Percentiles rank a stretch among this genome's conserved stretches.
Conservation (phyloP, 1,140 invertebrate genomes). For the Ditylenchus dipsaci region DNA sequence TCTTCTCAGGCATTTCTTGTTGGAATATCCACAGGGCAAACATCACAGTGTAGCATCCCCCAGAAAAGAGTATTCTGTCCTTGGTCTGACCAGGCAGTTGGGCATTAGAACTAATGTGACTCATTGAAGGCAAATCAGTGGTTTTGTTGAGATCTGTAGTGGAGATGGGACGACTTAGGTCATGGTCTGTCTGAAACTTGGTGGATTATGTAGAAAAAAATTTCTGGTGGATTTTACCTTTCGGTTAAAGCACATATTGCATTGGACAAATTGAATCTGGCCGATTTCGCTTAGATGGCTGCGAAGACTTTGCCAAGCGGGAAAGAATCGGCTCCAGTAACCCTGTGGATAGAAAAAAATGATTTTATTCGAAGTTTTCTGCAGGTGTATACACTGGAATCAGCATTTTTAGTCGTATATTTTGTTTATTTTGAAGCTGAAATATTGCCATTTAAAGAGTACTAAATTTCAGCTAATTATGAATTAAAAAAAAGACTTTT, state of each 20-base stretch:
- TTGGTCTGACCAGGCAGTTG: neutral
- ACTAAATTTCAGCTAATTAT: too few species aligned
- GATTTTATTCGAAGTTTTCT: too few species aligned
- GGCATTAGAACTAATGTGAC: too few species aligned
- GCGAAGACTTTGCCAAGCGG: constrained; percentile 11
- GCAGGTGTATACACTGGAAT: too few species aligned
- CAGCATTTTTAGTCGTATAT: too few species aligned
- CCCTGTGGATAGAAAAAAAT: constrained; percentile 8
- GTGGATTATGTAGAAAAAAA: neutral
- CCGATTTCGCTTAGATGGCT: neutral
- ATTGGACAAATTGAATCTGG: constrained; percentile 7
- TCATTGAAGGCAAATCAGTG: too few species aligned
- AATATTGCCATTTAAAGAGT: too few species aligned
- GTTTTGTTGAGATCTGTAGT: too few species aligned
- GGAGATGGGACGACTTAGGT: too few species aligned
- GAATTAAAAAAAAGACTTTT: too few species aligned
- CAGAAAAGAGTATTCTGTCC: constrained; percentile 2
- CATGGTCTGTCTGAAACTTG: too few species aligned
- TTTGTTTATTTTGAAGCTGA: too few species aligned
- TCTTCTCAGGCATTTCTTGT: constrained; percentile 2
- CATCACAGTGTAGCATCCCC: constrained; percentile 2
- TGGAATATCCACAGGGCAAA: constrained; percentile 15
- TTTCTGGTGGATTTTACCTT: neutral
- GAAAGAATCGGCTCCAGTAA: constrained; percentile 27
- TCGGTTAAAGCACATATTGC: constrained; percentile 10